These are phyloP conservation scores for Clavelina lepadiformis DNA, from an alignment of 23 tunicate species.

Conservation along the genomic window DNA sequence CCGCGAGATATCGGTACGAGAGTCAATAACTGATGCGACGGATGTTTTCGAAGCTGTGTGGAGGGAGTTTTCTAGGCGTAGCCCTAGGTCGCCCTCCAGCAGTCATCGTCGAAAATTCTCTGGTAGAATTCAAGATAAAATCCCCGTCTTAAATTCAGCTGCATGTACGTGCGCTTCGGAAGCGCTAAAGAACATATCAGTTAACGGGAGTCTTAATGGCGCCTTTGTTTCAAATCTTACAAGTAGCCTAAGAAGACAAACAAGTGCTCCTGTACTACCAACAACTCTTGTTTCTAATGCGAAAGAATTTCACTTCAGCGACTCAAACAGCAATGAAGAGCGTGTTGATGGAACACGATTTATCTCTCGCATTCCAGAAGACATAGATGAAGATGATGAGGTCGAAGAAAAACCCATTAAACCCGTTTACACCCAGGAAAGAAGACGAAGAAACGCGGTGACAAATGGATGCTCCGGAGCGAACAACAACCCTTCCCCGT, in stretches of 20 bases:
- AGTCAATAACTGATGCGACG: constrained; percentile 56
- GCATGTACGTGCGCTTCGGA: constrained; percentile 53
- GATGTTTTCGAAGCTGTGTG: constrained; percentile 66
- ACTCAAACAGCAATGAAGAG: constrained; percentile 30
- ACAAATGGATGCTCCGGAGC: neutral
- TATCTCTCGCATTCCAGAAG: constrained; percentile 32
- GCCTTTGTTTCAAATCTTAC: constrained; percentile 29
- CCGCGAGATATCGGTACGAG: constrained; percentile 78
- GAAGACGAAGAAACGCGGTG: constrained; percentile 28
- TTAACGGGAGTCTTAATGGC: neutral
- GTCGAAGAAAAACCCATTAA: neutral
- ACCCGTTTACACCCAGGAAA: neutral
- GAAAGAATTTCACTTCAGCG: constrained; percentile 20
- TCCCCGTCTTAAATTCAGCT: constrained; percentile 44
- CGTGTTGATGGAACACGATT: constrained; percentile 10
- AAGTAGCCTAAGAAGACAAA: constrained; percentile 19
- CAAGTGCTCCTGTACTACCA: constrained; percentile 22
- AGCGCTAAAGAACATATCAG: neutral
- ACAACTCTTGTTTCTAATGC: neutral
- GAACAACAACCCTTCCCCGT: constrained; percentile 4
- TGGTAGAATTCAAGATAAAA: constrained; percentile 54
- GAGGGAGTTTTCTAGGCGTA: constrained; percentile 53
- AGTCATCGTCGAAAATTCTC: constrained; percentile 46
- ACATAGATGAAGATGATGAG: constrained; percentile 8
- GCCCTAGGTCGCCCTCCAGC: constrained; percentile 82